Conservation (phyloP, 2,888 invertebrate genomes). For the Leucoptera coffeella region DNA sequence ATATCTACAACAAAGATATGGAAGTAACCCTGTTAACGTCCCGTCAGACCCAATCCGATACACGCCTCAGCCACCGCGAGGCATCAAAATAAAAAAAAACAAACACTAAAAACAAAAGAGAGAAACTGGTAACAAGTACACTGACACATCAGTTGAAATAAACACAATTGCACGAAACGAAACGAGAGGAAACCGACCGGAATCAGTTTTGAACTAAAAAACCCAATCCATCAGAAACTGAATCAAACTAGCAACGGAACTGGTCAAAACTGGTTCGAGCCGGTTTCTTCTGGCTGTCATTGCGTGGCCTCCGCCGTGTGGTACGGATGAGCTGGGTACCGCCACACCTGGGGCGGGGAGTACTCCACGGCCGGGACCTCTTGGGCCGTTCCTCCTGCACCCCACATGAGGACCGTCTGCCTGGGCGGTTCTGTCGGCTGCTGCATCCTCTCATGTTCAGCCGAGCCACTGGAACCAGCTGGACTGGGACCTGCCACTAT, state of each 20-base stretch:
- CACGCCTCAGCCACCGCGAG: no score
- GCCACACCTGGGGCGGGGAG: conserved; percentile 48
- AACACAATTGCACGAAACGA: conserved; percentile 17
- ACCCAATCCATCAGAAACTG: no score
- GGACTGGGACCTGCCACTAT: conserved; percentile 46
- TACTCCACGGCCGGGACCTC: conserved; percentile 40
- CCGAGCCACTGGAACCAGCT: conserved; percentile 34
- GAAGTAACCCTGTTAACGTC: conserved; percentile 40
- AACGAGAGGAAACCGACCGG: no score
- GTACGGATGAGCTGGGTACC: conserved; percentile 37
- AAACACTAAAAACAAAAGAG: conserved; percentile 2
- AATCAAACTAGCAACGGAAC: background rate
- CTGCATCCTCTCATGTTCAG: conserved; percentile 33
- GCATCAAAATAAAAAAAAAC: conserved; percentile 1
- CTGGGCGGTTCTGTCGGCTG: conserved; percentile 56
- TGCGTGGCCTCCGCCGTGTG: conserved; percentile 49
- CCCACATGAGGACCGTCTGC: conserved; percentile 94
- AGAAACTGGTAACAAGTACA: background rate
- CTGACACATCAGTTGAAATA: background rate
- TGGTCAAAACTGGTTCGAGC: no score
- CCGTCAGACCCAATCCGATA: conserved; percentile 6
- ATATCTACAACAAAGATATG: conserved; percentile 29
- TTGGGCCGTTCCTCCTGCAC: conserved; percentile 48
- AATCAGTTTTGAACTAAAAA: no score
- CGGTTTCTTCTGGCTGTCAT: no score